Conservation (phyloP, 2,797 vertebrate genomes). For the Acrocephalus scirpaceus region DNA sequence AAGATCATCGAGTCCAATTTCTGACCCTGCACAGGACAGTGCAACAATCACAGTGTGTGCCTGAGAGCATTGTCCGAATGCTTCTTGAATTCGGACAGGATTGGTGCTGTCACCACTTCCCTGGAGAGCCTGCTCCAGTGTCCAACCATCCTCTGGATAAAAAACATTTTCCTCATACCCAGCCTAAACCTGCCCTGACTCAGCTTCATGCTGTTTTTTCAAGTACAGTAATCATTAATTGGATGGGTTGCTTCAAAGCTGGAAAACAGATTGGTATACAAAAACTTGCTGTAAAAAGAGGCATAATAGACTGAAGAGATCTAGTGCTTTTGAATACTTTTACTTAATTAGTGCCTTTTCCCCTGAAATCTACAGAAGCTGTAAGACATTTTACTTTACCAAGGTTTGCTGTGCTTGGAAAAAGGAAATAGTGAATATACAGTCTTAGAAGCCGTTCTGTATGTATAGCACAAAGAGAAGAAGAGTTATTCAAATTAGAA, state of each 20-base stretch:
- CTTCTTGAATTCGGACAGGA: neutral
- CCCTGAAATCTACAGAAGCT: neutral
- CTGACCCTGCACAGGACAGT: neutral
- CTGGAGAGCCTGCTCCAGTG: neutral
- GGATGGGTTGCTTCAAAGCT: neutral
- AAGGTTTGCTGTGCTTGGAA: neutral
- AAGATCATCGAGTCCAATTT: accelerated
- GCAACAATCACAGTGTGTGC: accelerated
- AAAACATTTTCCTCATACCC: neutral
- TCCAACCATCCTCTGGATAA: neutral
- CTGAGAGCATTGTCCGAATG: neutral
- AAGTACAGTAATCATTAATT: neutral
- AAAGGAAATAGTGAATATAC: neutral
- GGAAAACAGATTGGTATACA: neutral
- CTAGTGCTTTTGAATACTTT: neutral
- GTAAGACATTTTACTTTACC: neutral
- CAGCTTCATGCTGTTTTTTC: neutral
- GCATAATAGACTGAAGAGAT: neutral
- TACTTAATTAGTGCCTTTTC: neutral
- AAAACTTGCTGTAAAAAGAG: neutral
- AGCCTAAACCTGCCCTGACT: neutral
- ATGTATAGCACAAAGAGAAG: neutral
- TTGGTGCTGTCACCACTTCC: neutral
- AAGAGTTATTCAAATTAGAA: neutral
- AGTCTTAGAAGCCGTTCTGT: neutral